Percentiles rank a stretch among this genome's conserved stretches.
Conservation (phyloP, 2,797 vertebrate genomes). For the Kryptopterus vitreolus region DNA sequence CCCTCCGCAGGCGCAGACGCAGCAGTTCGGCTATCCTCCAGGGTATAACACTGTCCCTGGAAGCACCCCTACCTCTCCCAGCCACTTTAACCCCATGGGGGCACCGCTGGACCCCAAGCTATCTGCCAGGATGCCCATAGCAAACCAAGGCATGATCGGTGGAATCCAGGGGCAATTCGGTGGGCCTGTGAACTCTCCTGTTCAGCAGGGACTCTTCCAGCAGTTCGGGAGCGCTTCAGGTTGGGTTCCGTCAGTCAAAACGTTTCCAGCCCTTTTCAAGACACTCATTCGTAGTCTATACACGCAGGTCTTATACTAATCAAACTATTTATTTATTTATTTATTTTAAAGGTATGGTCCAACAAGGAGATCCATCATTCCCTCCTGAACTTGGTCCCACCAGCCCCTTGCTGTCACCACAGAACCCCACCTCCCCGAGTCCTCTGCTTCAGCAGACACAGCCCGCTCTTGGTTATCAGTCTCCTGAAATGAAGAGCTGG, state of each 20-base stretch:
- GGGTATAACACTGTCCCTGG: conserved; percentile 80
- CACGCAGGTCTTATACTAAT: neutral
- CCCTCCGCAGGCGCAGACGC: conserved; percentile 63
- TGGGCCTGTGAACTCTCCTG: conserved; percentile 73
- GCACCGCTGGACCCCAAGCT: conserved; percentile 78
- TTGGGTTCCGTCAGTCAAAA: conserved; percentile 58
- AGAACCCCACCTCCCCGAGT: conserved; percentile 85
- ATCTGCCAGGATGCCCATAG: conserved; percentile 74
- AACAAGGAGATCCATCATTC: conserved; percentile 82
- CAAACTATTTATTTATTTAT: too few species aligned
- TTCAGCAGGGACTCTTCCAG: conserved; percentile 90
- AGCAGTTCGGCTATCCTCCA: conserved; percentile 85
- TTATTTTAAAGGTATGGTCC: conserved; percentile 81
- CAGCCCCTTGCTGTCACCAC: conserved; percentile 88
- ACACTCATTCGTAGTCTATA: too few species aligned
- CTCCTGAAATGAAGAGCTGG: conserved; percentile 92
- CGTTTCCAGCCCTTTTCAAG: neutral
- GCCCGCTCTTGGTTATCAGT: conserved; percentile 85
- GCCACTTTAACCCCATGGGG: conserved; percentile 78
- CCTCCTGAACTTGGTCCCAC: conserved; percentile 86
- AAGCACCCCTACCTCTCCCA: conserved; percentile 83
- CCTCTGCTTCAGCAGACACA: conserved; percentile 87
- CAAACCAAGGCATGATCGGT: conserved; percentile 80
- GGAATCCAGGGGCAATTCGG: conserved; percentile 82
- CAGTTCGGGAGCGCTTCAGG: conserved; percentile 85